These are phyloP conservation scores for Heliconius hortense DNA, from an alignment of 2,888 invertebrate genomes.

Conservation along the genomic window DNA sequence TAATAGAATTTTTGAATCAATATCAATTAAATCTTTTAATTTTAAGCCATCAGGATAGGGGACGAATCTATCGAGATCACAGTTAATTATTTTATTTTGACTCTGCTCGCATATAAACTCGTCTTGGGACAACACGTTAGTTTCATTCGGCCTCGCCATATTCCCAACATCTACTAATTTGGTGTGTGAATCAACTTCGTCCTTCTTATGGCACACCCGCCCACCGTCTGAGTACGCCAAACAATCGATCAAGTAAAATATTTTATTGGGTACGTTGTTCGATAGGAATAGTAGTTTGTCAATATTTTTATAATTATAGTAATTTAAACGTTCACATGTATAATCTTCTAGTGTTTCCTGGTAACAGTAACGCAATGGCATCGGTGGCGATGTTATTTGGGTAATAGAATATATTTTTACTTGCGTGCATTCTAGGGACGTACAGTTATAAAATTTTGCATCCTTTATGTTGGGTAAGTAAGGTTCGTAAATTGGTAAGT, in stretches of 20 bases:
- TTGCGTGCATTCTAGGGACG: slow-evolving; percentile 54
- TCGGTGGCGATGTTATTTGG: slow-evolving; percentile 55
- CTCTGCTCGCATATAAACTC: slow-evolving; percentile 71
- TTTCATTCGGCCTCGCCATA: slow-evolving; percentile 60
- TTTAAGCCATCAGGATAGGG: slow-evolving; percentile 58
- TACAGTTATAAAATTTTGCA: slow-evolving; percentile 60
- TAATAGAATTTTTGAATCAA: slow-evolving; percentile 56
- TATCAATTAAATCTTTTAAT: slow-evolving; percentile 52
- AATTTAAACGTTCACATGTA: slow-evolving; percentile 61
- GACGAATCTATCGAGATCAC: slow-evolving; percentile 63
- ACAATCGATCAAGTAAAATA: slow-evolving; percentile 69
- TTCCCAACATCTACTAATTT: slow-evolving; percentile 63
- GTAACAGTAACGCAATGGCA: slow-evolving; percentile 59
- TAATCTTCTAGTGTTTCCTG: slow-evolving; percentile 47
- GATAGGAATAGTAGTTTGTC: slow-evolving; percentile 67
- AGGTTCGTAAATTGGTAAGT: slow-evolving; percentile 68
- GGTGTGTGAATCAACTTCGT: slow-evolving; percentile 52
- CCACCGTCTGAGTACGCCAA: slow-evolving; percentile 64
- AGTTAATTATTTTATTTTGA: slow-evolving; percentile 52
- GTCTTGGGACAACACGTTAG: slow-evolving; percentile 63
- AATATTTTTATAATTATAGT: slow-evolving; percentile 62
- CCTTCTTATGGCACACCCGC: slow-evolving; percentile 67
- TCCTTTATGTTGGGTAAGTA: slow-evolving; percentile 62
- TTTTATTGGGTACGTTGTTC: slow-evolving; percentile 58
- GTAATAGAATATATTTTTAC: slow-evolving; percentile 57